phyloP scores from a whole-genome alignment of 2,888 invertebrate genomes.

The Hyppa rectilinea region DNA sequence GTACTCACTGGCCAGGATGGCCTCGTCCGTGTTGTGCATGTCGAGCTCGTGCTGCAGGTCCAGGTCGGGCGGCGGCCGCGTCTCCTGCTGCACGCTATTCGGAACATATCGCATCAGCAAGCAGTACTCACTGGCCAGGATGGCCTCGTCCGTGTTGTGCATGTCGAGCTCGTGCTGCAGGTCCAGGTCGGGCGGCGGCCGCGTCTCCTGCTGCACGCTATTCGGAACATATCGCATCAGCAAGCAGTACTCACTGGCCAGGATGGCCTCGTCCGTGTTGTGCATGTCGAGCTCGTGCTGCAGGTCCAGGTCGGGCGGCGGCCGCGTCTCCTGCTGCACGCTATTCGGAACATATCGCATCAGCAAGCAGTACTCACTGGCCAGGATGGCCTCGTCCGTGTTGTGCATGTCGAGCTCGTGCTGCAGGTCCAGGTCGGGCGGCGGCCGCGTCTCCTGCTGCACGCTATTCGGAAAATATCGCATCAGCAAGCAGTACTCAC shows the following conservation, averaged over 20 bases:
- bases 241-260: slow-evolving; percentile 92
- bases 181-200: slow-evolving; percentile 96
- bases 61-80: slow-evolving; percentile 95
- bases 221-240: no score
- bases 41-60: slow-evolving; percentile 95
- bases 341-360: no score
- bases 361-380: slow-evolving; percentile 90
- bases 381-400: slow-evolving; percentile 96
- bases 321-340: slow-evolving; percentile 95
- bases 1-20: slow-evolving; percentile 94
- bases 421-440: slow-evolving; percentile 95
- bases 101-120: no score
- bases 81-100: slow-evolving; percentile 95
- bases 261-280: slow-evolving; percentile 95
- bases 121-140: slow-evolving; percentile 93
- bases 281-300: slow-evolving; percentile 94
- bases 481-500: slow-evolving; percentile 84
- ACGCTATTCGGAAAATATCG: no score
- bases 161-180: slow-evolving; percentile 94
- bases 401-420: slow-evolving; percentile 94
- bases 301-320: slow-evolving; percentile 95
- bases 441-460: slow-evolving; percentile 95
- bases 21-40: slow-evolving; percentile 96
- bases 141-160: slow-evolving; percentile 95
- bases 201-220: slow-evolving; percentile 94